Base-by-base conservation (phyloP, 2,113 vertebrate genomes). In the Vimba vimba region DNA sequence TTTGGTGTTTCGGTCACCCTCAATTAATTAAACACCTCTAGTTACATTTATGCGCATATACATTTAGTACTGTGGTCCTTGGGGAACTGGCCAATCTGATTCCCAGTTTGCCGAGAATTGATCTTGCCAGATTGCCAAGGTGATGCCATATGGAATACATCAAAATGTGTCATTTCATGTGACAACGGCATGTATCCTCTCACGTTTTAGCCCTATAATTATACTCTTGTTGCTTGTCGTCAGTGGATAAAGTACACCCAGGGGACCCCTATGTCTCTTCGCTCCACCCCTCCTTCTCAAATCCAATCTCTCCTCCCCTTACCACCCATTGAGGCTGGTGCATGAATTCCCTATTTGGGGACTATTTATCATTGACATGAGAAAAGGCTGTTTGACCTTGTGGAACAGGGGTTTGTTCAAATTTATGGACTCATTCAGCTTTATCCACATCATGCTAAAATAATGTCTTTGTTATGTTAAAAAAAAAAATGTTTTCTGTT, bases 121-220 rank as follows among this genome's bases (percentile, higher is more conserved):
- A 74, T 83, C 82, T 73, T 36, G 39, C 27, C 59, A 62, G 69
- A 75, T 73, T 68, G 83, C n/a, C 33, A 59, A 80, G 77, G 84
- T 71, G 64, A 39, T 79, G 66, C 85, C 85, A 47, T 85, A 89
- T 88, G 90, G 78, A 87, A 88, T 88, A 86, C 75, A 90, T 90
- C 84, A 87, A 90, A 87, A 83, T 90, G 68, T 89, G 87, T 90
- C 84, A 83, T 50, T 73, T 75, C 17, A 86, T 69, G 52, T 86
- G 84, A 91, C 85, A 88, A 52, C 69, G 76, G 55, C 76, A 79
- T 73, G 55, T 21, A 55, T 86, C 30, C 50, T 64, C 79, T 85
- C 84, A 71, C 79, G 52, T 82, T 87, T 85, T 86, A 39, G 77
- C 73, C 13, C 47, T 27, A 62, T 87, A 75, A 83, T 90, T 85